phyloP scores from a whole-genome alignment of 1,140 invertebrate genomes.

The Philopotamus ludificatus region DNA sequence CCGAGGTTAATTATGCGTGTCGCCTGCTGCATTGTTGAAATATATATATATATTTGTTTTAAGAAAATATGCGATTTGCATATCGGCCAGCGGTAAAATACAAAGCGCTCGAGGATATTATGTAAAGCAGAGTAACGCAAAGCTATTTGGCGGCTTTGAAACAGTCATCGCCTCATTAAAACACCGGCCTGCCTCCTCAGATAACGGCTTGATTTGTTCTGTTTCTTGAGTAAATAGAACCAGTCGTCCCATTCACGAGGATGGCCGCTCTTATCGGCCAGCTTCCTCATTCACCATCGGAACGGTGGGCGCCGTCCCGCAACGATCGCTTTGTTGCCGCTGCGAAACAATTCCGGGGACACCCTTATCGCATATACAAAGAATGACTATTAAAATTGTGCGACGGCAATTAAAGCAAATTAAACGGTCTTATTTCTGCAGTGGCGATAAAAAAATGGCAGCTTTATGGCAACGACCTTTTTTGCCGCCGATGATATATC shows the following conservation, averaged over 20 bases:
- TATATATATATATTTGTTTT: too few relatives aligned
- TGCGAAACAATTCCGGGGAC: slow-evolving; percentile 25
- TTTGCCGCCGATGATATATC: neutral
- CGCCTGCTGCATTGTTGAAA: neutral
- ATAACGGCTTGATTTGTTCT: slow-evolving; percentile 16
- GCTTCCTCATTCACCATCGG: neutral
- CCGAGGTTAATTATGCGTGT: neutral
- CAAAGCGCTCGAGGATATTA: slow-evolving; percentile 14
- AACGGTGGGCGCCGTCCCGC: neutral
- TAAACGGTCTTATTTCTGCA: slow-evolving; percentile 27
- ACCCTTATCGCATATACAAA: slow-evolving; percentile 27
- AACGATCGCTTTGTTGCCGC: neutral
- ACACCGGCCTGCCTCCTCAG: slow-evolving; percentile 7
- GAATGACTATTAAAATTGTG: slow-evolving; percentile 39
- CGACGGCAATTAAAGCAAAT: slow-evolving; percentile 36
- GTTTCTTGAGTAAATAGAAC: neutral
- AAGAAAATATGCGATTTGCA: too few relatives aligned
- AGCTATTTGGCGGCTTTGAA: slow-evolving; percentile 19
- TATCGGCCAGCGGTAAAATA: neutral
- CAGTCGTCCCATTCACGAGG: neutral
- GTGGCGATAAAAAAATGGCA: neutral
- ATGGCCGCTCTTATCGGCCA: slow-evolving; percentile 1
- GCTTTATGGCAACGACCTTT: too few relatives aligned
- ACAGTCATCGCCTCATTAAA: slow-evolving; percentile 19
- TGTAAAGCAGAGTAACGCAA: slow-evolving; percentile 9